phyloP scores from a whole-genome alignment of 2,113 vertebrate genomes.

The Pedionomus torquatus region DNA sequence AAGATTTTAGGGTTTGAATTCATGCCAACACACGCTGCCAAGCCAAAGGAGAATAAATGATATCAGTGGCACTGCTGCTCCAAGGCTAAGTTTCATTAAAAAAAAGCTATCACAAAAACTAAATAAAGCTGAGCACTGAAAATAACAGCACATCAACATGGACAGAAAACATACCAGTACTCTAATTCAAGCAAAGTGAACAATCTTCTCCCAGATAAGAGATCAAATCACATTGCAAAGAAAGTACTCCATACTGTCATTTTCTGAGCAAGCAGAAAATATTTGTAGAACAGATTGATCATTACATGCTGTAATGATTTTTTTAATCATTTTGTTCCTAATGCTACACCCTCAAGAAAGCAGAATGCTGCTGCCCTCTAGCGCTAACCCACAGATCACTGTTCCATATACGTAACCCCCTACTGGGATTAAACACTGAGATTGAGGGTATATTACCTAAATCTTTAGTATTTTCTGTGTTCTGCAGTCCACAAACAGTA shows the following conservation, averaged over 20 bases:
- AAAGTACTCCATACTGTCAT: not conserved
- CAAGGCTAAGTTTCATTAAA: not conserved
- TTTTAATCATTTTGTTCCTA: not conserved
- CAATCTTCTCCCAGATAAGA: not conserved
- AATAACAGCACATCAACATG: not conserved
- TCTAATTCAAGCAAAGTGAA: not conserved
- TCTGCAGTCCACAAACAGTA: not conserved
- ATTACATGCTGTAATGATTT: not conserved
- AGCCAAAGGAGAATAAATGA: not conserved
- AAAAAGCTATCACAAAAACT: not conserved
- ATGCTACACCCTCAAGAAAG: not conserved
- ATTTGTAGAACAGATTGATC: constrained; percentile 24
- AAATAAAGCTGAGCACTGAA: not conserved
- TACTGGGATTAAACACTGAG: not conserved
- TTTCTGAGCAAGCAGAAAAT: constrained; percentile 31
- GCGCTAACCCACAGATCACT: not conserved
- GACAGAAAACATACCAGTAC: not conserved
- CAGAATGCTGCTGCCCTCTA: constrained; percentile 36
- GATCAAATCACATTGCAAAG: not conserved
- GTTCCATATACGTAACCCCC: not conserved
- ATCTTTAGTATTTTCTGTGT: not conserved
- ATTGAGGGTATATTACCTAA: rapidly evolving
- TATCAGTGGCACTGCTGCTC: not conserved
- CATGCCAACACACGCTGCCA: not conserved
- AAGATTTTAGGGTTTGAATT: not conserved